Evolutionary conservation across 1,140 invertebrate genomes (phyloP), one percentile per base, ranked within the genome.

Genomic region (Carcinoscorpius rotundicauda): DNA sequence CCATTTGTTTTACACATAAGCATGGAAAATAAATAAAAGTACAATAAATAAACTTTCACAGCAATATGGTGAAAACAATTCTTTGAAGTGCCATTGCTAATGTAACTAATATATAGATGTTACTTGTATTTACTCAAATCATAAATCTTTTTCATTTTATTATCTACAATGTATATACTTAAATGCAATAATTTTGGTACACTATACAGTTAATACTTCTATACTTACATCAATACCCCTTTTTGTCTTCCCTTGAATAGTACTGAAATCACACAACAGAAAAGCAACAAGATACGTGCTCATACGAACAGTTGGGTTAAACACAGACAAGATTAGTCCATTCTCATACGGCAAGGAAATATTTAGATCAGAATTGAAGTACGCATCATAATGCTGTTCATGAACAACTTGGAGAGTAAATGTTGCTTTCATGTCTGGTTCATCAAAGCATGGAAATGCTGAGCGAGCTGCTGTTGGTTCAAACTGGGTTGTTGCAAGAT

Each of bases 401-500:
- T 91, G 83, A 61, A 92, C 88, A 66, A 94, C 89, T 5, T 88
- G 90, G 59, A 95, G 82, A 73, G 87, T 87, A 79, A 97, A 99
- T 61, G 85, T 86, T 0, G 96, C 93, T 75, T 97, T 91, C 65
- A 97, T 86, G 61, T 94, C 88, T 0, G 95, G 96, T 72, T 99
- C 96, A 75, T 98, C 96, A 71, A 97, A 93, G 75, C 94, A 98
- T 0, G 96, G 96, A 75, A 98, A 99, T 0, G 94, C 93, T 64
- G 87, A 85, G 11, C 96, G 82, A 0, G 96, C 96, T 69, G 91
- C 89, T 5, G 92, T 95, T 61, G 96, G 86, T 76, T 97, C 90
- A 74, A 99, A 98, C 73, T 97, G 90, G 2, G 95, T 97, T 4
- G 93, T 89, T 0, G 93, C 93, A 63, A 97, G 81, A 72, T 88